Evolutionary conservation across 2,797 vertebrate species (phyloP), one percentile per base, ranked within the genome.

Genomic region (Protosalanx chinensis): DNA sequence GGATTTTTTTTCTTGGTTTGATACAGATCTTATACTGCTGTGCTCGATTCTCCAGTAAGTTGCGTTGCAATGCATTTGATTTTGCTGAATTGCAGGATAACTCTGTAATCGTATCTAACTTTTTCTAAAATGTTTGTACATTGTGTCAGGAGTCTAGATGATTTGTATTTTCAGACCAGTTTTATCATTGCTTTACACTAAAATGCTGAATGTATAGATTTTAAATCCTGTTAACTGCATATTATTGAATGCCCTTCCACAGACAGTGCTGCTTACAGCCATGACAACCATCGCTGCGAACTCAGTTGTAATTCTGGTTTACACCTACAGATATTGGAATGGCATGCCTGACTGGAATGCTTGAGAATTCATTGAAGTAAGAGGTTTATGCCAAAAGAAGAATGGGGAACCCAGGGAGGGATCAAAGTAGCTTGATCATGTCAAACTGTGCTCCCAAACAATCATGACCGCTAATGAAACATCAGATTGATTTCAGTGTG

Each of bases 1-100:
- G 65, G 72, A 82, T 85, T 73, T 84, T 70, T 72, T 71, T 71
- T 79, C 84, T 79, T 72, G 75, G 78, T 76, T 84, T 83, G 70
- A 76, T 64, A 74, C 71, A 76, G 81, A 82, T 85, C 76, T 63
- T 78, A 62, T 68, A 67, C 20, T 73, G 61, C 32, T 60, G 63
- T 62, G 35, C 46, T 63, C 67, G 30, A 71, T 27, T 76, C 27
- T 49, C 71, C 75, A 58, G 71, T 79, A 66, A 79, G 83, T 84
- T 85, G 78, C 76, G 76, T 84, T 75, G 79, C 67, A 81, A 35
- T 78, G 79, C 61, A 5, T 81, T 82, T 84, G 63, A 53, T 81
- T 70, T 72, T 82, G 81, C 57, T 71, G 51, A 27, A 65, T 60
- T 66, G 29, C 56, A 59, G 41, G 69, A 64, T 69, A 41, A 70